These are phyloP conservation scores for Drosophila nr. perissopoda DNA, from an alignment of 2,888 invertebrate species.

Conservation along the genomic window DNA sequence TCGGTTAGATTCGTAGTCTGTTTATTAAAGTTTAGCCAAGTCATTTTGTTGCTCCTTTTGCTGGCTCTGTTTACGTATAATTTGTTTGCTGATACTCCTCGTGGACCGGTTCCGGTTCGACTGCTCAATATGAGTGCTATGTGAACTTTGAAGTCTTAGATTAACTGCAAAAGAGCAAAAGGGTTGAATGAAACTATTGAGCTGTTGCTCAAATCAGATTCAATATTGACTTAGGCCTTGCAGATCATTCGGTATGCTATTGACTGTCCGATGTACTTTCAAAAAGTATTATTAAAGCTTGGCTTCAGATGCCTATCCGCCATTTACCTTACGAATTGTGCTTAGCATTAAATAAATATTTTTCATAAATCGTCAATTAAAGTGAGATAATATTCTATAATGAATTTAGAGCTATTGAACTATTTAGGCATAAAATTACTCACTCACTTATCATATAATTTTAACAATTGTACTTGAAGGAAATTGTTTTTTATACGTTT, in stretches of 20 bases:
- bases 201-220: not conserved
- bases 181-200: not conserved
- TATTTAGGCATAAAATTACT: slow-evolving; percentile 6
- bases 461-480: not conserved
- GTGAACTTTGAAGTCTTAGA: slow-evolving; percentile 15
- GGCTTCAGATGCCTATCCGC: not conserved
- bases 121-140: slow-evolving; percentile 41
- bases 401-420: not conserved
- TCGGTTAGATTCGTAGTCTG: slow-evolving; percentile 28
- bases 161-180: slow-evolving; percentile 1
- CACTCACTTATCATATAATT: slow-evolving; percentile 4
- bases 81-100: slow-evolving; percentile 39
- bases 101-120: slow-evolving; percentile 26
- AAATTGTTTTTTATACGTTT: slow-evolving; percentile 22
- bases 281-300: not conserved
- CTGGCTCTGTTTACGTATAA: slow-evolving; percentile 40
- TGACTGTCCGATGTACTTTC: not conserved
- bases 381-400: not conserved
- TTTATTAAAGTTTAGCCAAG: slow-evolving; percentile 76
- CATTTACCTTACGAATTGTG: not conserved
- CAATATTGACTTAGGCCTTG: not conserved
- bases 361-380: not conserved
- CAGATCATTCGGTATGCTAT: not conserved
- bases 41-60: slow-evolving; percentile 41
- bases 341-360: not conserved